Conservation (phyloP, 2,797 vertebrate species). For the Zenarchopterus dispar region DNA sequence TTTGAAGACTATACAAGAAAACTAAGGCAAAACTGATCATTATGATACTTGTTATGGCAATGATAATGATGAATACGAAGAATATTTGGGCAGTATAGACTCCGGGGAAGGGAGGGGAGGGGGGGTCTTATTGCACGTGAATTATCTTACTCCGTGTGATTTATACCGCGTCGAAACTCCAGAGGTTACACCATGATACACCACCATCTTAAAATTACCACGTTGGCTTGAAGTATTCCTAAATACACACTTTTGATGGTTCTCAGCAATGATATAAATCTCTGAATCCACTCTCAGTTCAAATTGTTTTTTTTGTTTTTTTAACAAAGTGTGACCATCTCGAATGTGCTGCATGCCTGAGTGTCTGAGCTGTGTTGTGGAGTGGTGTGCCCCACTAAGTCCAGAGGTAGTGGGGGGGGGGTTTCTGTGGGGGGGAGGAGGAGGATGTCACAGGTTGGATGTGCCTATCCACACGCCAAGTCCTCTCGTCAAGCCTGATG, state of each 20-base stretch:
- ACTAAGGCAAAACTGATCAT: constrained; percentile 65
- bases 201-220: constrained; percentile 58
- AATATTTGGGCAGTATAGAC: constrained; percentile 73
- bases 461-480: constrained; percentile 36
- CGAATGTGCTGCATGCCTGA: constrained; percentile 86
- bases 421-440: constrained; percentile 66
- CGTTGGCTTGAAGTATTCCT: constrained; percentile 77
- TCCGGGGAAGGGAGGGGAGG: constrained; percentile 61
- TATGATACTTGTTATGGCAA: constrained; percentile 69
- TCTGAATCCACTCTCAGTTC: constrained; percentile 41
- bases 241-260: constrained; percentile 49
- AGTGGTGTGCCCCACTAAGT: constrained; percentile 59
- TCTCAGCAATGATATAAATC: constrained; percentile 47
- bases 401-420: constrained; percentile 59
- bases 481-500: constrained; percentile 91
- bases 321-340: constrained; percentile 66
- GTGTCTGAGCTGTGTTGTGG: constrained; percentile 72
- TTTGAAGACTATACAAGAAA: constrained; percentile 63
- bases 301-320: constrained; percentile 42
- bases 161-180: constrained; percentile 86
- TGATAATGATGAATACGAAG: constrained; percentile 79
- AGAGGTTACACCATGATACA: constrained; percentile 59
- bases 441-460: constrained; percentile 79
- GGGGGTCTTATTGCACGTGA: constrained; percentile 97
- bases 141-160: constrained; percentile 99